phyloP scores from a whole-genome alignment of 2,113 vertebrate genomes.

The Enhydra lutris region DNA sequence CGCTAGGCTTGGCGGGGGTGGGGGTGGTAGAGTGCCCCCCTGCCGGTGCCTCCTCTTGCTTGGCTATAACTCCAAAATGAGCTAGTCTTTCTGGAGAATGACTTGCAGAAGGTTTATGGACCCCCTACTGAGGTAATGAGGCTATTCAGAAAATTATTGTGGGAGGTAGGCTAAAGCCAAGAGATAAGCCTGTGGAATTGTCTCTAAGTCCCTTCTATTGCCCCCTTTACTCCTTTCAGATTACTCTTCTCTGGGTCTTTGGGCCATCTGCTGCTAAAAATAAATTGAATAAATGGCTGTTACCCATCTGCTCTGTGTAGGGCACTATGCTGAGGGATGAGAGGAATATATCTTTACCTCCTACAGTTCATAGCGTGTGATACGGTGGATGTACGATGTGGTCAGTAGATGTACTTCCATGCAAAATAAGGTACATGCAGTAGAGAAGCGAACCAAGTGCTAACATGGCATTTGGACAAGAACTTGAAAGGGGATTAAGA shows the following conservation, averaged over 20 bases:
- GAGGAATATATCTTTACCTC: neutral
- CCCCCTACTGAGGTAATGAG: neutral
- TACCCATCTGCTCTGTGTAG: neutral
- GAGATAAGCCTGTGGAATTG: neutral
- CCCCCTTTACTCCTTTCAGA: neutral
- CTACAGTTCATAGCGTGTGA: neutral
- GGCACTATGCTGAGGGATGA: neutral
- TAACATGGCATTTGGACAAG: neutral
- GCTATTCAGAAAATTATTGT: neutral
- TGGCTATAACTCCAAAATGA: neutral
- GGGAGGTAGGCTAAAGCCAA: neutral
- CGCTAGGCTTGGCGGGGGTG: neutral
- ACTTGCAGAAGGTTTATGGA: neutral
- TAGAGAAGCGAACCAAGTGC: neutral
- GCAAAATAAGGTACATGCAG: neutral
- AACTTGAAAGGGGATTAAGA: neutral
- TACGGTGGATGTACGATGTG: neutral
- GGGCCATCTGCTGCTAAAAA: neutral
- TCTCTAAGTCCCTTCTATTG: neutral
- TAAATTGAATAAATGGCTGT: neutral
- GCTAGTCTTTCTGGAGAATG: neutral
- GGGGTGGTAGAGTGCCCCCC: no score
- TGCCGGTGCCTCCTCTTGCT: neutral
- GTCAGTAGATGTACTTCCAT: neutral
- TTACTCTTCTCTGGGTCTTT: neutral